Base-by-base conservation (phyloP, 1,140 invertebrate species). In the Pissodes strobi region DNA sequence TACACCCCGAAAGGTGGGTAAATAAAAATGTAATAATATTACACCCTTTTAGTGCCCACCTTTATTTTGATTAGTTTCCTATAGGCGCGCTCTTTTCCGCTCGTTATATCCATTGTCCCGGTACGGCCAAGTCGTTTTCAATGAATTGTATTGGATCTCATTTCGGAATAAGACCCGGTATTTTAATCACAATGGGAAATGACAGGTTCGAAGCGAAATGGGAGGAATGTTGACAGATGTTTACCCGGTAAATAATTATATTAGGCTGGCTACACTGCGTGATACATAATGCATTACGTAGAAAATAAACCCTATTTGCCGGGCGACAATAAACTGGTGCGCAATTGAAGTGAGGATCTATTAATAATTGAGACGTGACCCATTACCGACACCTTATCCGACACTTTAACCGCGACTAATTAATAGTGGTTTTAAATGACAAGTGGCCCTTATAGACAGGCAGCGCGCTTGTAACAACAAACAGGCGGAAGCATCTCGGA, bases 151-250 rank as follows among this genome's bases (percentile, higher is more conserved):
- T 59, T 34, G 43, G 19, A 59, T 37, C 18, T 23, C 18, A 53
- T 60, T 48, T 49, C n/a, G 45, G 19, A 56, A 43, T 27, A 60
- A 52, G 57, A 51, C 34, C 37, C 30, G 13, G 9, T 39, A 64
- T 67, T 67, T 45, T 64, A 39, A 43, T 63, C 1, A 57, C 51
- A 64, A 67, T 53, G 34, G 15, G 15, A 57, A 67, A 63, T 67
- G 48, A 63, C 65, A 67, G 59, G 65, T 62, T 67, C 30, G 15
- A 23, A 49, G 37, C 19, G 39, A 65, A 49, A 55, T 63, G 65
- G 65, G 65, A 23, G 65, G 58, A 62, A 48, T 67, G 65, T 67
- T 67, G 65, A 67, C 65, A 67, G 65, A 67, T 67, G 65, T 67
- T 67, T 67, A 63, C 21, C 17, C 37, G 17, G 52, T 37, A 55